A percentile compares a stretch with the other conserved stretches of the same genome.
These are phyloP conservation scores for Ichneumoninae sp. DNA, from an alignment of 2,888 invertebrate genomes.

Conservation along the genomic window DNA sequence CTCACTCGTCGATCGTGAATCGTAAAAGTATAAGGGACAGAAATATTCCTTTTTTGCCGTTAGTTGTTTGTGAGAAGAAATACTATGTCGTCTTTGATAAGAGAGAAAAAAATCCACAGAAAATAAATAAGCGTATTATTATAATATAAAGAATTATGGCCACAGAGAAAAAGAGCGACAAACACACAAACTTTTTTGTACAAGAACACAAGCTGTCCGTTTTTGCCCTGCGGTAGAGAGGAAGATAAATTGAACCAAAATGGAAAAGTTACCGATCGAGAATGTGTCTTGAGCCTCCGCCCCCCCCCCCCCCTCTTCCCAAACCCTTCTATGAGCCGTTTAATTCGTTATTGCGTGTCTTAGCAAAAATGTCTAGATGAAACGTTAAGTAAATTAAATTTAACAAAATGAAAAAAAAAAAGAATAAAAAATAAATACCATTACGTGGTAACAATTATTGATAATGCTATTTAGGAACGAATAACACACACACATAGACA, in stretches of 20 bases:
- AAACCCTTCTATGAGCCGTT: conserved; percentile 49
- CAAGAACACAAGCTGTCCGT: conserved; percentile 57
- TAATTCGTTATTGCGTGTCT: conserved; percentile 80
- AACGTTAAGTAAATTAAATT: conserved; percentile 61
- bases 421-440: conserved; percentile 23
- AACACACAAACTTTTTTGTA: conserved; percentile 56
- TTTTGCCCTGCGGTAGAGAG: conserved; percentile 51
- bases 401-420: conserved; percentile 25
- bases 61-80: conserved; percentile 67
- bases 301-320: conserved; percentile 54
- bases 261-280: conserved; percentile 66
- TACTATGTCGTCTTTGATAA: conserved; percentile 65
- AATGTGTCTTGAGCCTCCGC: conserved; percentile 69
- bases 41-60: conserved; percentile 61
- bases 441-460: conserved; percentile 51
- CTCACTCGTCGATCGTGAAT: conserved; percentile 37
- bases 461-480: conserved; percentile 67
- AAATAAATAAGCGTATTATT: conserved; percentile 53
- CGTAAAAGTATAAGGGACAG: conserved; percentile 47
- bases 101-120: conserved; percentile 29
- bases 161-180: conserved; percentile 39
- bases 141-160: conserved; percentile 38
- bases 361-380: conserved; percentile 72
- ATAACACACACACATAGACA: conserved; percentile 42
- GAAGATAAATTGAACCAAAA: conserved; percentile 50